Percentiles rank a stretch among this genome's conserved stretches.
These are phyloP conservation scores for Plutomurus gul DNA, from an alignment of 1,140 invertebrate species.

Conservation along the genomic window DNA sequence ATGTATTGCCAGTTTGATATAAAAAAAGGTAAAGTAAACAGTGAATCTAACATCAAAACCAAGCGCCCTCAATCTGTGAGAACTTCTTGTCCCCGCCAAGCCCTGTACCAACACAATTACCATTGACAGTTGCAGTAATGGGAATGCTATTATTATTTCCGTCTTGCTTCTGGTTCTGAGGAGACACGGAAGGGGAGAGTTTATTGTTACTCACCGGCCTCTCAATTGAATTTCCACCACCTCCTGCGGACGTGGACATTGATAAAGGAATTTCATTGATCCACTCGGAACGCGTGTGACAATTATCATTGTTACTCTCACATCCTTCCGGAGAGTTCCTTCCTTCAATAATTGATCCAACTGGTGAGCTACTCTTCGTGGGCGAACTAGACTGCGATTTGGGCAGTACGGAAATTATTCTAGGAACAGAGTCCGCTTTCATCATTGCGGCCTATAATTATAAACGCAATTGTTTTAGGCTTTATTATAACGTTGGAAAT, in stretches of 20 bases:
- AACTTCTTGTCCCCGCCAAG: constrained; percentile 32
- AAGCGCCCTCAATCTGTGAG: constrained; percentile 50
- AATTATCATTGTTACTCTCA: constrained; percentile 40
- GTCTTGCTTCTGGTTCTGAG: neutral
- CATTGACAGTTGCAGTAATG: neutral
- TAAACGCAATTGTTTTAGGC: too few species aligned
- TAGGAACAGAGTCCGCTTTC: constrained; percentile 42
- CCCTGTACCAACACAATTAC: neutral
- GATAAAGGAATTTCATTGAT: constrained; percentile 34
- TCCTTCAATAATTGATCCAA: constrained; percentile 46
- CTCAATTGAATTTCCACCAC: constrained; percentile 27
- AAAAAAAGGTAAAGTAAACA: neutral
- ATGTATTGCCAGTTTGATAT: neutral
- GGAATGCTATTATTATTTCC: constrained; percentile 36
- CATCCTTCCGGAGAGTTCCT: constrained; percentile 51
- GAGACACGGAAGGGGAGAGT: neutral
- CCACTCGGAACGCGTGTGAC: neutral
- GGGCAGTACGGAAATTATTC: constrained; percentile 49
- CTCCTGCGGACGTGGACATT: neutral
- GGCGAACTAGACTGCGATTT: constrained; percentile 46
- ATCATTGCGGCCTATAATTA: constrained; percentile 16
- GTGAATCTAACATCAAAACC: constrained; percentile 50
- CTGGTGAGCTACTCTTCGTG: constrained; percentile 44
- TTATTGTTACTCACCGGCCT: constrained; percentile 18
- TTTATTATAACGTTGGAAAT: too few species aligned